A percentile compares a stretch with the other conserved stretches of the same genome.
Evolutionary conservation across 2,113 vertebrate genomes (phyloP).

Genomic region (Oryzias melastigma): DNA sequence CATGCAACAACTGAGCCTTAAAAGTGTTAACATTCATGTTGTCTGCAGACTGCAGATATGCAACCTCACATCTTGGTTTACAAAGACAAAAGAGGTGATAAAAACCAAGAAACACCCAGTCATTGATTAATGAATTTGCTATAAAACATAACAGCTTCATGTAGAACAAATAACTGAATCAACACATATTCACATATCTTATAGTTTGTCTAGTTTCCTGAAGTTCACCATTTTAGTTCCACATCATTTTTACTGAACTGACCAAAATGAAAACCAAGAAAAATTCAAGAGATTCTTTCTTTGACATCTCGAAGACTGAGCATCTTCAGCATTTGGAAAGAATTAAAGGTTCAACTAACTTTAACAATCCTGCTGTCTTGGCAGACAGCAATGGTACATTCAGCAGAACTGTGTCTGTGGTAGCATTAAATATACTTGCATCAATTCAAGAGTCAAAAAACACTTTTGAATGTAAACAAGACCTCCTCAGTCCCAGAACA

Average conservation of each 20-base stretch:
- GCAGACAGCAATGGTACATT: not conserved
- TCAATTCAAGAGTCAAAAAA: constrained; percentile 6
- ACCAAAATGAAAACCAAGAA: not conserved
- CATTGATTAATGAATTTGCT: no score
- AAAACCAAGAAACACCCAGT: constrained; percentile 3
- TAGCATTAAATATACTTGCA: not conserved
- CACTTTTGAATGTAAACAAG: constrained; percentile 2
- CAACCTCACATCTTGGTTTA: constrained; percentile 16
- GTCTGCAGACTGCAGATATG: constrained; percentile 27
- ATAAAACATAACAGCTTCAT: no score
- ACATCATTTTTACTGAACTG: not conserved
- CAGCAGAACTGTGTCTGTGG: no score
- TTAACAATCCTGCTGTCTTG: constrained; percentile 3
- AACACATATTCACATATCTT: no score
- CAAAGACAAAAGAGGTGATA: constrained; percentile 9
- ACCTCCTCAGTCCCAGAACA: constrained; percentile 14
- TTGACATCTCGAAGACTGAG: constrained; percentile 4
- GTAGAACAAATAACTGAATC: no score
- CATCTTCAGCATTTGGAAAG: constrained; percentile 29
- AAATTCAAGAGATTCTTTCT: constrained; percentile 22
- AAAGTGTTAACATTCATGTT: constrained; percentile 5
- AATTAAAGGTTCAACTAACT: constrained; percentile 8
- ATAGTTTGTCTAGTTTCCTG: no score
- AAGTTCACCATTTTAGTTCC: not conserved
- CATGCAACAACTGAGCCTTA: not conserved